These are phyloP conservation scores for Pseudotriccus pelzelni DNA, from an alignment of 2,797 vertebrate genomes.

Conservation along the genomic window DNA sequence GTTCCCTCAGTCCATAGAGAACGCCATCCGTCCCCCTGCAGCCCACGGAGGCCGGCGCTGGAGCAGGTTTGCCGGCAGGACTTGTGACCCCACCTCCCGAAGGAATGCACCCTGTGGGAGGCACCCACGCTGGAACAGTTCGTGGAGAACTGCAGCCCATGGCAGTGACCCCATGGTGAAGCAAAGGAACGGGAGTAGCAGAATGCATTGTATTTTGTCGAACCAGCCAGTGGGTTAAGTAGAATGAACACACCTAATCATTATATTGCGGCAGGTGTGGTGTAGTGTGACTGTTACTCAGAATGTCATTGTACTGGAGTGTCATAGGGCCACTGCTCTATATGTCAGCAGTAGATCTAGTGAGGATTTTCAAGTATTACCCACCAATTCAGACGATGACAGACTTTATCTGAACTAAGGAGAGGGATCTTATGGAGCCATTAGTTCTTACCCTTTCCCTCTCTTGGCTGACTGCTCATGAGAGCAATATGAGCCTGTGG, in stretches of 20 bases:
- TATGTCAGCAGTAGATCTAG: neutral
- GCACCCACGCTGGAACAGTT: neutral
- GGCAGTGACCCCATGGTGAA: neutral
- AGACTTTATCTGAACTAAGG: neutral
- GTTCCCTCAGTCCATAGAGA: rapidly evolving
- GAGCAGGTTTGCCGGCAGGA: neutral
- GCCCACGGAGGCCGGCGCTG: rapidly evolving
- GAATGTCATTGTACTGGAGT: neutral
- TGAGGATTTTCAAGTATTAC: neutral
- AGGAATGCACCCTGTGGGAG: neutral
- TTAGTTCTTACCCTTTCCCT: neutral
- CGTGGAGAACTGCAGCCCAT: rapidly evolving
- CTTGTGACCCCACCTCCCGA: rapidly evolving
- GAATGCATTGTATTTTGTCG: neutral
- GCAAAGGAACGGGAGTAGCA: neutral
- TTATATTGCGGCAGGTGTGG: neutral
- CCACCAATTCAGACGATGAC: neutral
- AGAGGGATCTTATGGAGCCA: neutral
- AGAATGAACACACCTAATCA: neutral
- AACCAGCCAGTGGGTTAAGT: neutral
- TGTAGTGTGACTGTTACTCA: neutral
- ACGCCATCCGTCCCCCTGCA: neutral
- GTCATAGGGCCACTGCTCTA: neutral
- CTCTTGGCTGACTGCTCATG: neutral
- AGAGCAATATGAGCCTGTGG: neutral